Percentiles rank a stretch among this genome's conserved stretches.
These are phyloP conservation scores for Eubasilissa splendida DNA, from an alignment of 2,888 invertebrate species.

Conservation along the genomic window DNA sequence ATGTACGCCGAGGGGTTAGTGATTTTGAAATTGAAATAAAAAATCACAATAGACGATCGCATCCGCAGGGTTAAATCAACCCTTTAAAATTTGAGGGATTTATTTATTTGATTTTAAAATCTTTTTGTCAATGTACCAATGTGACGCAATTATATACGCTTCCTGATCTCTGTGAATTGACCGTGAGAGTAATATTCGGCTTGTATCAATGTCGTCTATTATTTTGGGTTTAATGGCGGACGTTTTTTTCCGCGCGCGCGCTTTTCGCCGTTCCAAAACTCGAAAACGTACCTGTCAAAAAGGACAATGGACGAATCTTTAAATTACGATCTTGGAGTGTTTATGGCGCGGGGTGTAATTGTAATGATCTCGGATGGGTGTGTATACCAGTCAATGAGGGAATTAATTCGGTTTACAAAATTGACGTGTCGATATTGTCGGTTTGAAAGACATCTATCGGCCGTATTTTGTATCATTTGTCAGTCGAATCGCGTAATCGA, in stretches of 20 bases:
- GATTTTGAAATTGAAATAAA: conserved; percentile 52
- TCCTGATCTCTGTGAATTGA: conserved; percentile 57
- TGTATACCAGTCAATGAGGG: conserved; percentile 46
- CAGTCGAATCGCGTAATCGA: conserved; percentile 42
- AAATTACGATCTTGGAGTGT: conserved; percentile 52
- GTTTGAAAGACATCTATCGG: conserved; percentile 36
- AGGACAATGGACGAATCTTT: conserved; percentile 52
- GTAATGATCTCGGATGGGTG: conserved; percentile 43
- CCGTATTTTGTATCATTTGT: conserved; percentile 48
- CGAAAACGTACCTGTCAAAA: conserved; percentile 44
- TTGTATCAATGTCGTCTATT: conserved; percentile 41
- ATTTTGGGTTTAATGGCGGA: conserved; percentile 34
- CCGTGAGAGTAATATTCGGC: conserved; percentile 55
- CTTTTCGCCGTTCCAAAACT: conserved; percentile 42
- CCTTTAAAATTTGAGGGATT: conserved; percentile 49
- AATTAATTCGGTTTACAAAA: conserved; percentile 37
- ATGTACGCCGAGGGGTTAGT: conserved; percentile 31
- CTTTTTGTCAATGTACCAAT: conserved; percentile 55
- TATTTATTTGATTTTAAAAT: conserved; percentile 59
- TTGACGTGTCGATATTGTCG: conserved; percentile 5
- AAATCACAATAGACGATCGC: conserved; percentile 52
- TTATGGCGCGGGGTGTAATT: conserved; percentile 42
- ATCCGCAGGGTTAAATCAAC: conserved; percentile 52
- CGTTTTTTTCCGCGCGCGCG: conserved; percentile 41
- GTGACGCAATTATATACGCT: conserved; percentile 57